Conservation (phyloP, 2,797 vertebrate species). For the Babyrousa celebensis region DNA sequence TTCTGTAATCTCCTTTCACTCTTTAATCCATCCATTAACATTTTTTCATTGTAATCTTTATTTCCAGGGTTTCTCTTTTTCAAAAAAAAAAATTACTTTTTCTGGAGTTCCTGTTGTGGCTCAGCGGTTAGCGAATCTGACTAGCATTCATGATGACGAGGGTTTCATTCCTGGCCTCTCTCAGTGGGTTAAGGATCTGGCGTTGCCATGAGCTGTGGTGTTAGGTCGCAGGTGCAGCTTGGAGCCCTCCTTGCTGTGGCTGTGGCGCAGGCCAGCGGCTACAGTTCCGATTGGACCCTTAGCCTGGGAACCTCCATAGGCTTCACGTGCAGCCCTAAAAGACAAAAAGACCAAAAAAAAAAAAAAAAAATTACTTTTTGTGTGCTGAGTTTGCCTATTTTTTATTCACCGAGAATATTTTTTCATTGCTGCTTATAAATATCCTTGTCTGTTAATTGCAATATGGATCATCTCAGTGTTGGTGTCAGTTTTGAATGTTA, state of each 20-base stretch:
- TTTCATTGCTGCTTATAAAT: not conserved
- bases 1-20: not conserved
- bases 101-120: not conserved
- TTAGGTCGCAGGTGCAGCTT: too few species aligned
- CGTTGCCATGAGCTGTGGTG: too few species aligned
- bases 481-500: not conserved
- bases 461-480: not conserved
- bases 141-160: too few species aligned
- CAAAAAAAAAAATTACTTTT: constrained; percentile 8
- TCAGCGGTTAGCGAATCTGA: too few species aligned
- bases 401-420: not conserved
- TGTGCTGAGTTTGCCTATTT: not conserved
- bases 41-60: constrained; percentile 4
- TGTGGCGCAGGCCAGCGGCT: too few species aligned
- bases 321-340: too few species aligned
- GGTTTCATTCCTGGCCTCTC: too few species aligned
- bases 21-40: not conserved
- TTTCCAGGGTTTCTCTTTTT: constrained; percentile 14
- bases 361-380: not conserved
- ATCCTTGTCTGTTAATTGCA: not conserved
- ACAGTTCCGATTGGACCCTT: too few species aligned
- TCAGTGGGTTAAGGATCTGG: too few species aligned
- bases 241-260: too few species aligned
- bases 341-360: too few species aligned
- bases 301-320: too few species aligned